These are phyloP conservation scores for Drosophila bifasciata DNA, from an alignment of 1,140 invertebrate species.

Conservation along the genomic window DNA sequence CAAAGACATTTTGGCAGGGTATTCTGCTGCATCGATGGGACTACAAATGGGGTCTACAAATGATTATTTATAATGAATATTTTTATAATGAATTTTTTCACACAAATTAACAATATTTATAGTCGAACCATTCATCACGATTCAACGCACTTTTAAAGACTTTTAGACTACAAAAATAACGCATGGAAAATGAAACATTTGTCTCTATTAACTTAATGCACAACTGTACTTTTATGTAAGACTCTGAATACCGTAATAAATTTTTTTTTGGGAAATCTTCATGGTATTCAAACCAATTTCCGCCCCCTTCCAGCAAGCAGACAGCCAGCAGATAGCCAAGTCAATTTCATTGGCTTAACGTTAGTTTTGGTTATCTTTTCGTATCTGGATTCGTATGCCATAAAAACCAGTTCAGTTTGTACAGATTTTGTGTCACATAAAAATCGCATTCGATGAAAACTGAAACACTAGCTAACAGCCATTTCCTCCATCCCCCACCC, in stretches of 20 bases:
- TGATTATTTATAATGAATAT: slow-evolving; percentile 1
- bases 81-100: slow-evolving; percentile 10
- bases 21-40: slow-evolving; percentile 31
- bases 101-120: background rate
- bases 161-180: too few relatives aligned
- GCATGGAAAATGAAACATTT: background rate
- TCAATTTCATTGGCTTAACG: slow-evolving; percentile 62
- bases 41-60: slow-evolving; percentile 42
- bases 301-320: slow-evolving; percentile 18
- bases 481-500: background rate
- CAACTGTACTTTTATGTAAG: background rate
- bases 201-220: background rate
- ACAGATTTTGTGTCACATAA: slow-evolving; percentile 66
- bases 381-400: slow-evolving; percentile 37
- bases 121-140: too few relatives aligned
- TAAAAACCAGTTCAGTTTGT: slow-evolving; percentile 54
- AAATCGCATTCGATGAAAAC: slow-evolving; percentile 55
- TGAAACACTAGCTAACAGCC: slow-evolving; percentile 8
- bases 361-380: slow-evolving; percentile 38
- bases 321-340: slow-evolving; percentile 25
- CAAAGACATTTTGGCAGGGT: slow-evolving; percentile 16
- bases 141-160: too few relatives aligned
- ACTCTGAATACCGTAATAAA: slow-evolving; percentile 13
- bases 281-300: slow-evolving; percentile 32
- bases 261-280: slow-evolving; percentile 22